Conservation (phyloP, 2,113 vertebrate species). For the Zapus hudsonius region DNA sequence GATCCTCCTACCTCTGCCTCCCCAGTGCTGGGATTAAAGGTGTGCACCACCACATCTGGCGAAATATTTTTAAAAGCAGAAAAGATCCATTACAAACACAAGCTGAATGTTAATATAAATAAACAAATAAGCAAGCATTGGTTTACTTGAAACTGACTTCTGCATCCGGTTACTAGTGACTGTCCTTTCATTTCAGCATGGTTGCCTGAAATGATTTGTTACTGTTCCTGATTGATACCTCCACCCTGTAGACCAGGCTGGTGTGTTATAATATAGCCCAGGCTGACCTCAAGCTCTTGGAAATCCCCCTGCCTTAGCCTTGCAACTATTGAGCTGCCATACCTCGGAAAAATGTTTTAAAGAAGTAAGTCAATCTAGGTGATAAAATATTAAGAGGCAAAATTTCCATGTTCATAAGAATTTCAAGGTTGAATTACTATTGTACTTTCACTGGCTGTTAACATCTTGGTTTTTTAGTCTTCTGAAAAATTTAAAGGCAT, state of each 20-base stretch:
- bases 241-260: background rate
- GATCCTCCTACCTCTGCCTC: no score
- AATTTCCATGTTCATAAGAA: background rate
- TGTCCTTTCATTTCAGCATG: background rate
- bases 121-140: no score
- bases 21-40: no score
- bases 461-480: background rate
- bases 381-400: no score
- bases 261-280: background rate
- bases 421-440: background rate
- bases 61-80: no score
- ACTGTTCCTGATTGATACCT: background rate
- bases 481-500: slow-evolving; percentile 1
- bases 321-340: background rate
- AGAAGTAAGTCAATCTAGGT: background rate
- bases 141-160: no score
- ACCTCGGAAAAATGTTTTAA: background rate
- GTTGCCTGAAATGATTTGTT: background rate
- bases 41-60: no score
- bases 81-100: no score
- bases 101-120: no score
- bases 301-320: no score
- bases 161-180: background rate
- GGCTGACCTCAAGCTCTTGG: background rate
- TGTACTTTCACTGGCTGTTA: slow-evolving; percentile 23